Evolutionary conservation across 2,888 invertebrate genomes (phyloP).

Genomic region (Melanotus villosus): DNA sequence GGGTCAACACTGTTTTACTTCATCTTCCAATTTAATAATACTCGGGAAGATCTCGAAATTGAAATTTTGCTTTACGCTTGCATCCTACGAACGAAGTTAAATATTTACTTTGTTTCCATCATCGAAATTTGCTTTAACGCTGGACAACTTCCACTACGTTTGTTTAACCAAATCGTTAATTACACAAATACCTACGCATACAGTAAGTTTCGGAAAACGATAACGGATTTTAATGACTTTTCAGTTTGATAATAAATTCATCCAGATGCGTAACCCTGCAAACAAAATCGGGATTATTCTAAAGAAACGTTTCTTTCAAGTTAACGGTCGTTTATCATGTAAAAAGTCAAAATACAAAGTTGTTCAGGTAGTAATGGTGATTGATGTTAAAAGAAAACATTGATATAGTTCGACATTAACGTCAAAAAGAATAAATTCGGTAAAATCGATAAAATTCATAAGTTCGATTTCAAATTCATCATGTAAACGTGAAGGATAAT

Average conservation of each 20-base stretch:
- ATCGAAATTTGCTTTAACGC: constrained; percentile 21
- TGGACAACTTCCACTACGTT: background rate
- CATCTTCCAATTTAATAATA: constrained; percentile 14
- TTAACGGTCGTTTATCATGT: constrained; percentile 16
- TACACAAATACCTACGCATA: background rate
- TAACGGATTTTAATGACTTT: no score
- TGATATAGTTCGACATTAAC: background rate
- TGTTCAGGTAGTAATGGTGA: constrained; percentile 28
- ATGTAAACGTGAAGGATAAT: constrained; percentile 45
- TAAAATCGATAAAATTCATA: constrained; percentile 44
- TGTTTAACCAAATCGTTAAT: constrained; percentile 10
- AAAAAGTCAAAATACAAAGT: constrained; percentile 17
- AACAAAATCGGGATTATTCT: background rate
- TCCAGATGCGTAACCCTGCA: no score
- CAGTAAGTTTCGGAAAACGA: background rate
- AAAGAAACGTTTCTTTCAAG: constrained; percentile 11
- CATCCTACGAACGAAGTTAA: constrained; percentile 18
- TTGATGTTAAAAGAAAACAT: constrained; percentile 28
- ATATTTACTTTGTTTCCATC: constrained; percentile 21
- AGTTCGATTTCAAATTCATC: constrained; percentile 47
- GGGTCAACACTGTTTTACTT: background rate
- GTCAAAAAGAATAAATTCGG: constrained; percentile 37
- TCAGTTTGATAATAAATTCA: no score
- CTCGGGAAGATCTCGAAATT: constrained; percentile 7
- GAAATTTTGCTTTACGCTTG: constrained; percentile 16